These are phyloP conservation scores for Arion vulgaris DNA, from an alignment of 1,140 invertebrate species.

Conservation along the genomic window DNA sequence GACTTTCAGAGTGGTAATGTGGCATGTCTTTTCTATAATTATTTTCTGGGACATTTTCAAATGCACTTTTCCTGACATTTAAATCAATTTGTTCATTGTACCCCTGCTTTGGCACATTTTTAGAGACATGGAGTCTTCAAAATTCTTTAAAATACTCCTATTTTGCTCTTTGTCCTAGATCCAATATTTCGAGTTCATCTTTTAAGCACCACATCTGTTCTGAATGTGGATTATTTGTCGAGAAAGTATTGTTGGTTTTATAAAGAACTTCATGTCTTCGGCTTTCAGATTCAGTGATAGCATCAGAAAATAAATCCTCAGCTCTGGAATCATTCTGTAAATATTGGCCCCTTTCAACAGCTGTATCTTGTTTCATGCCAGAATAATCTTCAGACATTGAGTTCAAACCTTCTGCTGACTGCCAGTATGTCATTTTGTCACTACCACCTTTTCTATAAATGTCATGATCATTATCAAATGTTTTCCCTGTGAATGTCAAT, in stretches of 20 bases:
- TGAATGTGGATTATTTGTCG: background rate
- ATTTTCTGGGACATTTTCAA: slow-evolving; percentile 2
- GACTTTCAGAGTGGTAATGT: background rate
- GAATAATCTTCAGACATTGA: too few relatives aligned
- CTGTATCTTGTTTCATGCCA: slow-evolving; percentile 36
- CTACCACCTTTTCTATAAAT: background rate
- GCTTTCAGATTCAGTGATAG: background rate
- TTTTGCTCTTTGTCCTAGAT: slow-evolving; percentile 35
- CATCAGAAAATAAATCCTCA: background rate
- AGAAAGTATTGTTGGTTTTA: background rate
- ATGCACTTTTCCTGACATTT: slow-evolving; percentile 28
- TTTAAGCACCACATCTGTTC: background rate
- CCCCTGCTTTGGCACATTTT: slow-evolving; percentile 19
- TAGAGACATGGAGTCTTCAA: background rate
- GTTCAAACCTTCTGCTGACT: background rate
- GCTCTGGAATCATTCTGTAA: background rate
- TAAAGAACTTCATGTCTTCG: background rate
- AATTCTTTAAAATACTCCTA: slow-evolving; percentile 33
- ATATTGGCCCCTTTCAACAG: background rate
- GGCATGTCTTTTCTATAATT: background rate
- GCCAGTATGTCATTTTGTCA: background rate
- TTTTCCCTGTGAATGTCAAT: background rate
- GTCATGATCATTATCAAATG: background rate
- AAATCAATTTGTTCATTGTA: slow-evolving; percentile 42
- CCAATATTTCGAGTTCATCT: slow-evolving; percentile 19